Base-by-base conservation (phyloP, 1,140 invertebrate species). In the Drosophila nannoptera region DNA sequence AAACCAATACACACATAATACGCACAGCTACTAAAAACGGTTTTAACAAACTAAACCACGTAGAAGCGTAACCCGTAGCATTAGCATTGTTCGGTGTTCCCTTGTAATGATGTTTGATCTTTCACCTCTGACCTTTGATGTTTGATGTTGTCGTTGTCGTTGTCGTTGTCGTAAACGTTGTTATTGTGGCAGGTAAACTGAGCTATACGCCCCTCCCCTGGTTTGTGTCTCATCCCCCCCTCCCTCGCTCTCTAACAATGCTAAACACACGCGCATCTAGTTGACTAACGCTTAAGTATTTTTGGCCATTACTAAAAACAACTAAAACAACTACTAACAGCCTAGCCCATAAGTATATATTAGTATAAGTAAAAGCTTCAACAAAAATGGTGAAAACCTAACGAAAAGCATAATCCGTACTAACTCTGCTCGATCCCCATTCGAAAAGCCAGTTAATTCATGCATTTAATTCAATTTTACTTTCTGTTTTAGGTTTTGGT, bases 401-500 rank as follows among this genome's bases (percentile, higher is more conserved):
- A 31, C 29, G 22, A 40, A 5, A n/a, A 40, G 36, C 38, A n/a
- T 16, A 32, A 45, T 38, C 48, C 36, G 33, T 54, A 62, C 60
- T 52, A 63, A 63, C 38, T 22, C 22, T 62, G 53, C 67, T 64
- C 64, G 46, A 29, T 14, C 36, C 33, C 52, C 40, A 48, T 0
- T 22, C 33, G 32, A 56, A 35, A 36, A 49, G 31, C 11, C 43
- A 58, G 29, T 40, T 52, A 69, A 62, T 72, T 33, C 58, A 68
- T 68, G 60, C 16, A 72, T 52, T 72, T 45, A 71, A 71, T 71
- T 42, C 11, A 45, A 59, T 46, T 32, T 73, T 73, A 61, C 56
- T 63, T 70, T 74, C 67, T 56, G 68, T 78, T 78, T 76, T 78
- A 78, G 74, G 70, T 77, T 77, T 78, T 68, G 74, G 71, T 77